Evolutionary conservation across 1,140 invertebrate genomes (phyloP).

Genomic region (Drosophila gunungcola): DNA sequence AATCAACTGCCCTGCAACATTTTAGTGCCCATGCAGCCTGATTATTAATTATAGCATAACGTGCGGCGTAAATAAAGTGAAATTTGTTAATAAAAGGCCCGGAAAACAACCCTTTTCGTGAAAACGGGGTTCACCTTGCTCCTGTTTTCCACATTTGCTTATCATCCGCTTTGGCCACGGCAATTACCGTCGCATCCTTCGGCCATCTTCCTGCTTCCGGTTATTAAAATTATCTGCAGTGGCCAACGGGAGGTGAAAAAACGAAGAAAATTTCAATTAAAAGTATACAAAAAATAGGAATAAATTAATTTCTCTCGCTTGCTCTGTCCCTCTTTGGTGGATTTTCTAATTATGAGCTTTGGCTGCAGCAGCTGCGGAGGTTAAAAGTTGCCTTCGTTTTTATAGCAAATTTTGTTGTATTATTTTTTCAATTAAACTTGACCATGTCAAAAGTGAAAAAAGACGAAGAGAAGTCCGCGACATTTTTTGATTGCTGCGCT

Average conservation of each 20-base stretch:
- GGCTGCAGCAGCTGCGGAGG: conserved; percentile 73
- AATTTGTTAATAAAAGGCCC: conserved; percentile 79
- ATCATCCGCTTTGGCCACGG: conserved; percentile 62
- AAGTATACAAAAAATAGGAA: conserved; percentile 71
- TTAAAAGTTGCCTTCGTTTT: conserved; percentile 66
- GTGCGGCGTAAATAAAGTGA: conserved; percentile 78
- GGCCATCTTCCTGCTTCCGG: conserved; percentile 36
- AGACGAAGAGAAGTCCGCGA: conserved; percentile 44
- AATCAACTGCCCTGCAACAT: conserved; percentile 67
- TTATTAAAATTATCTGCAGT: conserved; percentile 78
- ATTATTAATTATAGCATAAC: conserved; percentile 79
- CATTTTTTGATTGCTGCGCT: conserved; percentile 57
- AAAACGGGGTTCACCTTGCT: neutral
- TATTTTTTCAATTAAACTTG: conserved; percentile 82
- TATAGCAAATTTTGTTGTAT: conserved; percentile 68
- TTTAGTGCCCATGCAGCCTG: conserved; percentile 30
- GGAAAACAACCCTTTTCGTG: conserved; percentile 63
- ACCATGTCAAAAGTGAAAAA: conserved; percentile 72
- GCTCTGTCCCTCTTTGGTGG: conserved; percentile 7
- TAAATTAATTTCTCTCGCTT: conserved; percentile 73
- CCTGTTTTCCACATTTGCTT: conserved; percentile 49
- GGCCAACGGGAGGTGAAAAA: conserved; percentile 24
- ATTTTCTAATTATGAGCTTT: conserved; percentile 79
- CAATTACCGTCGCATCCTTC: conserved; percentile 78
- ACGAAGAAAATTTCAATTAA: conserved; percentile 74